Evolutionary conservation across 37 sponge, comb jelly and placozoan genomes (phyloP), one percentile per base, ranked within the genome.

Genomic region (Tethya wilhelma): DNA sequence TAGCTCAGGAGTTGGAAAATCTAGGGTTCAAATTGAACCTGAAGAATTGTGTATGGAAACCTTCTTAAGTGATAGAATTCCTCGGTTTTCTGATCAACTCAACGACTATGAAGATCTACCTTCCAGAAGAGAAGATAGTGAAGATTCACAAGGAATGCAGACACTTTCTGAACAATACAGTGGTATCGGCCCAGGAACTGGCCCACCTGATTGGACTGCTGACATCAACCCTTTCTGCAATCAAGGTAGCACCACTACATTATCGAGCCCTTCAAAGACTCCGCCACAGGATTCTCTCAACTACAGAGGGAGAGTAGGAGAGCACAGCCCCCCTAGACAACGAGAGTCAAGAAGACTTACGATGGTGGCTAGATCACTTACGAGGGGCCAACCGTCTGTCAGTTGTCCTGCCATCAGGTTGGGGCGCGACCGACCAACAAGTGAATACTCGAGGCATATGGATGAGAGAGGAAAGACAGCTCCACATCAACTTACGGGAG

Each of bases 11-110:
- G 2, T 65, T 83, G 1, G 28, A 43, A 44, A 19, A 22, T 12
- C 72, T 81, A 53, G 82, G 72, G 0, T 81, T 71, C 72, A 70
- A 37, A 14, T 42, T 81, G 34, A 69, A 81, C 34, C 4, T 2
- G 72, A 26, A 73, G 66, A 83, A 83, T 31, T 44, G 49, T 5
- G 56, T 83, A 12, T 25, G 23, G 1, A 30, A 6, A 19, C 83
- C 83, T 22, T 44, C 65, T 4, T 55, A 63, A 44, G n/a, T 12
- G 28, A 44, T 83, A 22, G 74, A 85, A 63, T 77, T 85, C 36
- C 86, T 85, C 8, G 86, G 78, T 1, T 67, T 77, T 32, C 29
- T 77, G 80, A 1, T 79, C n/a, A 32, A 79, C 33, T 38, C 69
- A n/a, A 40, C 7, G 38, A 68, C 1, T 23, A 79, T 79, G 80